Evolutionary conservation across 2,888 invertebrate species (phyloP).

Genomic region (Pristionchus arcanus): DNA sequence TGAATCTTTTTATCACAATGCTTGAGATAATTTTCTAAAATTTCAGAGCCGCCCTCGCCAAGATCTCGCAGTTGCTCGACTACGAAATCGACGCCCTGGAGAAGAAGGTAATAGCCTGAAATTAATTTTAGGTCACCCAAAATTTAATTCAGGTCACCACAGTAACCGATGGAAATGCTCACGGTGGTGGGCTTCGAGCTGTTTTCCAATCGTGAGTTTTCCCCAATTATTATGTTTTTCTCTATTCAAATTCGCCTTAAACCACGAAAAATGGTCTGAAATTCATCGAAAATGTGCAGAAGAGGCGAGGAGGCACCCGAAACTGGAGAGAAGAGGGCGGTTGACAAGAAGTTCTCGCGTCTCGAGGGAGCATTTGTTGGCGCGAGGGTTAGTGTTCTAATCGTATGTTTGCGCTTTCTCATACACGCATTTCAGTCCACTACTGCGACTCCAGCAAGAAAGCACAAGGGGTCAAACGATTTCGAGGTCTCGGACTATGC

Average conservation of each 20-base stretch:
- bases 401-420: too few species aligned
- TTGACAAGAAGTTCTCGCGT: neutral
- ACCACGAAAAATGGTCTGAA: neutral
- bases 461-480: neutral
- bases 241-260: neutral
- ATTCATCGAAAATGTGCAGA: neutral
- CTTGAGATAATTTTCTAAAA: too few species aligned
- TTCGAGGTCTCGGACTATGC: constrained; percentile 34
- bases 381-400: neutral
- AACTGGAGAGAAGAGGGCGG: neutral
- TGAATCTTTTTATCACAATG: too few species aligned
- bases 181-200: neutral
- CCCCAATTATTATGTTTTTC: neutral
- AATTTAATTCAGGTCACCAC: constrained; percentile 1
- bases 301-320: constrained; percentile 37
- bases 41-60: constrained; percentile 28
- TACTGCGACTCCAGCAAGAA: neutral
- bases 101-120: constrained; percentile 24
- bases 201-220: constrained; percentile 38
- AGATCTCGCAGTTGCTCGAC: constrained; percentile 46
- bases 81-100: constrained; percentile 52
- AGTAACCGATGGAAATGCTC: neutral
- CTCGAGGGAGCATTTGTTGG: neutral
- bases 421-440: neutral
- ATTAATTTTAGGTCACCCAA: neutral